Evolutionary conservation across 2,113 vertebrate species (phyloP).

Genomic region (Scomber colias): DNA sequence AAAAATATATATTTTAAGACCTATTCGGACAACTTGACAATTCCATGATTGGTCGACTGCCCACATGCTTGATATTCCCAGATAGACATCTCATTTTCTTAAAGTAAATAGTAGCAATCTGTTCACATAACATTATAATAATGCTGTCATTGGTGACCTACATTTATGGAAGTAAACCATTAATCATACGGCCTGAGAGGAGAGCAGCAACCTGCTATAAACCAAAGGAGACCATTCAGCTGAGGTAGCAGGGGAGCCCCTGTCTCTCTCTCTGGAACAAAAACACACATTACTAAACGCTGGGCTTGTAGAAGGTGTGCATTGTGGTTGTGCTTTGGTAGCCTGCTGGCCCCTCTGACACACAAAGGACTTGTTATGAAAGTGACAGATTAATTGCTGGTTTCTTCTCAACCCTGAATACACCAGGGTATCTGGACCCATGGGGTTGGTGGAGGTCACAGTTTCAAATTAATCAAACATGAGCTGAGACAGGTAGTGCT

Average conservation of each 20-base stretch:
- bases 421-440: slow-evolving; percentile 29
- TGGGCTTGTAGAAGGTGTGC: slow-evolving; percentile 57
- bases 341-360: slow-evolving; percentile 46
- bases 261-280: slow-evolving; percentile 54
- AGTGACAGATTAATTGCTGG: slow-evolving; percentile 76
- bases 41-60: slow-evolving; percentile 30
- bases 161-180: slow-evolving; percentile 79
- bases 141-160: slow-evolving; percentile 77
- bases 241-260: slow-evolving; percentile 45
- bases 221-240: slow-evolving; percentile 77
- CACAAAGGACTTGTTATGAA: slow-evolving; percentile 70
- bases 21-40: slow-evolving; percentile 30
- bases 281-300: slow-evolving; percentile 57
- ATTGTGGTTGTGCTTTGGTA: slow-evolving; percentile 40
- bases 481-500: slow-evolving; percentile 8
- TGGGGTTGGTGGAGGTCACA: slow-evolving; percentile 39
- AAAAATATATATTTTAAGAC: too few species aligned
- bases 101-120: slow-evolving; percentile 56
- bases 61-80: slow-evolving; percentile 26
- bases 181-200: slow-evolving; percentile 78
- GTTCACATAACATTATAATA: slow-evolving; percentile 69
- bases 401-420: slow-evolving; percentile 59
- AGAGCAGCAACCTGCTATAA: slow-evolving; percentile 72
- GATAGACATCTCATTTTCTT: slow-evolving; percentile 52
- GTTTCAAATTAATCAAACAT: slow-evolving; percentile 67